Base-by-base conservation (phyloP, 2,113 vertebrate species). In the Nyctereutes procyonoides region DNA sequence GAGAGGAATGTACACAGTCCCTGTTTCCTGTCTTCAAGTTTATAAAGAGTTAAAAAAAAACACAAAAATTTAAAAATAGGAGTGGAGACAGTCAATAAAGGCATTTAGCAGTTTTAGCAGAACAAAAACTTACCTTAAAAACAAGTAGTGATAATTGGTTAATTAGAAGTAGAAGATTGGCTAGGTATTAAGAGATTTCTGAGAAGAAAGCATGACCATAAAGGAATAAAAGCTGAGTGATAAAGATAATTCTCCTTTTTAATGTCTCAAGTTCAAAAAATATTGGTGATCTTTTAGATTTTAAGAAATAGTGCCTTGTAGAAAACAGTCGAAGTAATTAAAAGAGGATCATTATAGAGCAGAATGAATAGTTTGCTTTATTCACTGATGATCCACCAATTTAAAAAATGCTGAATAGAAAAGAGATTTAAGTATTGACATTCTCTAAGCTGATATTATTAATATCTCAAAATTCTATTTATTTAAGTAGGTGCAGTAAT, bases 321-420 rank as follows among this genome's bases (percentile, higher is more conserved):
- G 63, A 98, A 98, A 93, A 77, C 55, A 43, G 84, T 81, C 58
- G 19, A 98, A 98, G 8, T 79, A 92, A 96, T 97, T 98, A 96
- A 95, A 97, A 92, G n/a, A 92, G 32, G 80, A 96, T 58, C 90
- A 76, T 62, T 93, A 73, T 0, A 93, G 88, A 95, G 60, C 3
- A 97, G 26, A 11, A 35, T 53, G 22, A 96, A 56, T 60, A 77
- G 48, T 88, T 98, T 90, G 24, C 51, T 95, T 96, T 97, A 96
- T 84, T 98, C 77, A 79, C 30, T 97, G 88, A 95, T 96, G 94
- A 98, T 85, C n/a, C 73, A 81, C 16, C 76, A 53, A 80, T 93
- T 97, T 95, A 51, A 96, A 96, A 97, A 93, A 91, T 86, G 84
- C 84, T 97, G 96, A 84, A 83, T 85, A 77, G 73, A 67, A 95